Conservation (phyloP, 1,140 invertebrate genomes). For the Drosophila jambulina region DNA sequence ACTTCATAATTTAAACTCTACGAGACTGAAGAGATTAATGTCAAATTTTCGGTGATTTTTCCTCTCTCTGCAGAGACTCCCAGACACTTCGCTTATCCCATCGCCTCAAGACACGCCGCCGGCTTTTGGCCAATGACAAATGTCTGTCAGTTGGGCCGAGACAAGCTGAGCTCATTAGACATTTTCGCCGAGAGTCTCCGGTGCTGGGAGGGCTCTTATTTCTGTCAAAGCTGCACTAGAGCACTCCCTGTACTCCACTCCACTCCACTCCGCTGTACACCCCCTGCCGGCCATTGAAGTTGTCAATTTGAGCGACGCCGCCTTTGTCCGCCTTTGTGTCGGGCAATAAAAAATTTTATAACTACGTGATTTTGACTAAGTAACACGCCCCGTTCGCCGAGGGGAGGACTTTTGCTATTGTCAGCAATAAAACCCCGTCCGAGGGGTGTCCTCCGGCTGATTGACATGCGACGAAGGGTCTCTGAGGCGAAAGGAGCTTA, state of each 20-base stretch:
- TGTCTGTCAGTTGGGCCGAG: slow-evolving; percentile 65
- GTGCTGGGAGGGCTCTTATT: slow-evolving; percentile 32
- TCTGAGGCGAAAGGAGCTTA: slow-evolving; percentile 61
- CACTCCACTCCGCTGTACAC: not conserved
- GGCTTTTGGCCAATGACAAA: slow-evolving; percentile 64
- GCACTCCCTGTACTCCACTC: slow-evolving; percentile 7
- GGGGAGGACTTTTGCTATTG: slow-evolving; percentile 62
- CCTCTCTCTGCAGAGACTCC: slow-evolving; percentile 1
- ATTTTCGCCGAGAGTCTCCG: slow-evolving; percentile 36
- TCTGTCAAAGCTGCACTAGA: slow-evolving; percentile 37
- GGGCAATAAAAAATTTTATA: slow-evolving; percentile 74
- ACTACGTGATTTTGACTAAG: slow-evolving; percentile 77
- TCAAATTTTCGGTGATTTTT: slow-evolving; percentile 19
- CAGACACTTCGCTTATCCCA: slow-evolving; percentile 51
- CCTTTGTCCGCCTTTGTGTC: slow-evolving; percentile 56
- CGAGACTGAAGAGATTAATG: slow-evolving; percentile 19
- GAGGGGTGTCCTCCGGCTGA: slow-evolving; percentile 66
- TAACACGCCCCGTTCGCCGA: slow-evolving; percentile 53
- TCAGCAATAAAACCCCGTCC: slow-evolving; percentile 66
- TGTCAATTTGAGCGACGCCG: slow-evolving; percentile 61
- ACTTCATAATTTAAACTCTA: slow-evolving; percentile 11
- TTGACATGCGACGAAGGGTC: slow-evolving; percentile 70
- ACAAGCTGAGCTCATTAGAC: slow-evolving; percentile 70
- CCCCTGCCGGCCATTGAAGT: slow-evolving; percentile 45
- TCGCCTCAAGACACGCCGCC: slow-evolving; percentile 46